A percentile compares a stretch with the other conserved stretches of the same genome.
Evolutionary conservation across 2,888 invertebrate genomes (phyloP).

Genomic region (Sesamia inferens): DNA sequence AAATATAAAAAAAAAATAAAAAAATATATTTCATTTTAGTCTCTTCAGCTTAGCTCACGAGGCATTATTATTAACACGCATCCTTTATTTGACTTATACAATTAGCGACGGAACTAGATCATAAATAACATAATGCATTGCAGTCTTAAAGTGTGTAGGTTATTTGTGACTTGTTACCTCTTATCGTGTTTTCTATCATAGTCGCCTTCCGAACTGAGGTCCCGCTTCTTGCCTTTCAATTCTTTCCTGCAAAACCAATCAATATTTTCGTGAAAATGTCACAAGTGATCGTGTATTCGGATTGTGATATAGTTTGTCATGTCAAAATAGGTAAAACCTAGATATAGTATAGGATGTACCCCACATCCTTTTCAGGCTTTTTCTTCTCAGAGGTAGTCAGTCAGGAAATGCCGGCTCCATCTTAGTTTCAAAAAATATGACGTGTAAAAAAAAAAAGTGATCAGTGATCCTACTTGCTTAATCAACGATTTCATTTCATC

Average conservation of each 20-base stretch:
- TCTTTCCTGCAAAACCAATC: constrained; percentile 81
- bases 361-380: too few species aligned
- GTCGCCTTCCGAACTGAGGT: constrained; percentile 87
- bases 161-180: constrained; percentile 75
- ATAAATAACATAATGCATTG: constrained; percentile 31
- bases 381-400: too few species aligned
- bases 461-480: too few species aligned
- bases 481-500: too few species aligned
- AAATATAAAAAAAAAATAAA: background rate
- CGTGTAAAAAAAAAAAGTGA: too few species aligned
- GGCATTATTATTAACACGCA: constrained; percentile 35
- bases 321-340: background rate
- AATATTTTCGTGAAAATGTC: constrained; percentile 11
- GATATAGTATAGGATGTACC: background rate
- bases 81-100: constrained; percentile 59
- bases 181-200: constrained; percentile 89
- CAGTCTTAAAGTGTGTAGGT: constrained; percentile 33
- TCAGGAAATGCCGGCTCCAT: too few species aligned
- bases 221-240: constrained; percentile 87
- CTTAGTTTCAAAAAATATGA: too few species aligned
- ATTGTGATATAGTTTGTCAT: background rate
- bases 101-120: constrained; percentile 53
- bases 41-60: constrained; percentile 31
- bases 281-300: background rate
- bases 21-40: background rate